phyloP scores from a whole-genome alignment of 2,888 invertebrate species.

The Aradus depressus region DNA sequence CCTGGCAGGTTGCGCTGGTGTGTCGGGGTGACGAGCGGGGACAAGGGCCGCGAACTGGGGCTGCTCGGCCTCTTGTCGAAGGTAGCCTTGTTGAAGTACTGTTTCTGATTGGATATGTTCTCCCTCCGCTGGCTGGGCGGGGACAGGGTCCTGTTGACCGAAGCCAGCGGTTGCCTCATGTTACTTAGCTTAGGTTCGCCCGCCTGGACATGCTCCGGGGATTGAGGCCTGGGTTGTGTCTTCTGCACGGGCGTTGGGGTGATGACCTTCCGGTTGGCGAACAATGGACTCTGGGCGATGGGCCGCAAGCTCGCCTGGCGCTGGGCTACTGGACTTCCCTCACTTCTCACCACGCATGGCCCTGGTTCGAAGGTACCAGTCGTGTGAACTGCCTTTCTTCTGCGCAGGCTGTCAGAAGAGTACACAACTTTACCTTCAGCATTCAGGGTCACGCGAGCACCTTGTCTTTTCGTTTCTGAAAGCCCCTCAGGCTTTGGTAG shows the following conservation, averaged over 20 bases:
- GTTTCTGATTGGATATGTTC: conserved; percentile 25
- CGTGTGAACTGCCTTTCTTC: conserved; percentile 68
- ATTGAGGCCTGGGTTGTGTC: conserved; percentile 7
- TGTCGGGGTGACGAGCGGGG: conserved; percentile 29
- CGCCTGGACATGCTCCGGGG: neutral
- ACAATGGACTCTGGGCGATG: conserved; percentile 25
- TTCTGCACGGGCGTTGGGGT: conserved; percentile 24
- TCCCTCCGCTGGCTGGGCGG: conserved; percentile 15
- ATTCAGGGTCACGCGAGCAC: conserved; percentile 70
- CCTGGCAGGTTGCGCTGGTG: conserved; percentile 18
- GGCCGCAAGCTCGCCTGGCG: conserved; percentile 24
- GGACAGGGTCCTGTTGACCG: conserved; percentile 13
- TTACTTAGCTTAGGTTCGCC: conserved; percentile 4
- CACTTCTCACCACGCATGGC: conserved; percentile 61
- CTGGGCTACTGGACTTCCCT: conserved; percentile 42
- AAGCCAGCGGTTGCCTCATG: conserved; percentile 7
- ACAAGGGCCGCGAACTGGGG: conserved; percentile 26
- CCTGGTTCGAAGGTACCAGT: conserved; percentile 68
- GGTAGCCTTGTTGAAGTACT: conserved; percentile 27
- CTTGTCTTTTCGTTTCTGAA: conserved; percentile 49
- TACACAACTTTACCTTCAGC: conserved; percentile 80
- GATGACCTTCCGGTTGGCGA: conserved; percentile 25
- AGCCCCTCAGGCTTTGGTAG: conserved; percentile 45
- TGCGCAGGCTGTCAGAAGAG: conserved; percentile 71
- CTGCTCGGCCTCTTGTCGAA: conserved; percentile 20